Evolutionary conservation across 2,797 vertebrate genomes (phyloP), one percentile per base, ranked within the genome.

Genomic region (Acanthurus leucopareius): DNA sequence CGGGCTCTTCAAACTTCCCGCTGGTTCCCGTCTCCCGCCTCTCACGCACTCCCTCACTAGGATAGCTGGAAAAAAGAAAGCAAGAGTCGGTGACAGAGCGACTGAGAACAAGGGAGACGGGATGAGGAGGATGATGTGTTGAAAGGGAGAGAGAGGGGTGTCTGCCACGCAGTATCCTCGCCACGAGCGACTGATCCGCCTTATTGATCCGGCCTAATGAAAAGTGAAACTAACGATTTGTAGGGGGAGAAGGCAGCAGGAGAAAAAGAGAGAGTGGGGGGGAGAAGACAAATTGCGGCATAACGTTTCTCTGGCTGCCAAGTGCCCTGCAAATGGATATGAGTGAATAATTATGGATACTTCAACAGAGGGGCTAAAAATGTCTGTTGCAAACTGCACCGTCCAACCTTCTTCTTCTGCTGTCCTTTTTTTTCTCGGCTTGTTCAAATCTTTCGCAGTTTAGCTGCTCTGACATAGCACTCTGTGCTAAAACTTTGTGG

Each of bases 181-280:
- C 86, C 91, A 82, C 47, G 53, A 92, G 94, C 89, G 88, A 90
- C 91, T 86, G 87, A 77, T 79, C 90, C 89, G 61, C 80, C 83
- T 79, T 91, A 95, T 95, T 75, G 94, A 96, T 95, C 90, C 77
- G 47, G 77, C 52, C 92, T 91, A 90, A 92, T 95, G 95, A 96
- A 95, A 95, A 96, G 94, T 85, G 91, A 95, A 93, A 89, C 60
- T 88, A 92, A 93, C 87, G 93, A 95, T 95, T 93, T 91, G 89
- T 86, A 83, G 67, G 77, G 77, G 81, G 84, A 86, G 90, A 86
- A 86, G 85, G 88, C 87, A 71, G 88, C 77, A 16, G 3, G 51
- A 35, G 16, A 83, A 75, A 79, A 83, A 69, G 69, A 87, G 69
- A 72, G 61, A 72, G 28, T 32, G 28, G 28, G 28, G 28, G 28